Conservation (phyloP, 2,113 vertebrate genomes). For the Gymnorhina tibicen region DNA sequence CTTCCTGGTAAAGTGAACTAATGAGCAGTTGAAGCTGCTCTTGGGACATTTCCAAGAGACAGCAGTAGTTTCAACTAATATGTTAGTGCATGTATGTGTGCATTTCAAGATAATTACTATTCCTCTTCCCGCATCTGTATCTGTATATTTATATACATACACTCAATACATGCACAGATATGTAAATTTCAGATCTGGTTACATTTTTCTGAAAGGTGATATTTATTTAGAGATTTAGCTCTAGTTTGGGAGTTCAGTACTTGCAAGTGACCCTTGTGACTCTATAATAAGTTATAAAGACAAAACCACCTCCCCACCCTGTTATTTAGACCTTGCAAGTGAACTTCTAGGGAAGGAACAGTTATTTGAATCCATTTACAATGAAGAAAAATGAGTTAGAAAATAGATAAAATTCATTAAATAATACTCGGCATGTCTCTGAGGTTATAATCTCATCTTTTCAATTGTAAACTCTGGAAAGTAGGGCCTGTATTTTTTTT, state of each 20-base stretch:
- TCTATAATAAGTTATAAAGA: neutral
- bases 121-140: neutral
- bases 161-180: neutral
- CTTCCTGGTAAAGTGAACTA: constrained; percentile 19
- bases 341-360: neutral
- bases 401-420: neutral
- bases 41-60: constrained; percentile 2
- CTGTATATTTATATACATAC: neutral
- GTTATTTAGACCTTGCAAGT: neutral
- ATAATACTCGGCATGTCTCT: neutral
- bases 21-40: neutral
- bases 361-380: neutral
- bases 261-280: neutral
- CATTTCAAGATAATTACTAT: neutral
- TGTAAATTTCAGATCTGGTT: neutral
- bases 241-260: neutral
- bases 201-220: neutral
- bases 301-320: neutral
- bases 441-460: neutral
- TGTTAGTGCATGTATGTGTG: neutral
- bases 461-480: neutral
- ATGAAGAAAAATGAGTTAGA: neutral
- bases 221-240: neutral
- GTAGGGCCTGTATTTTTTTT: neutral
- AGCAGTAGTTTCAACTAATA: neutral